Evolutionary conservation across 1,140 invertebrate genomes (phyloP).

Genomic region (Pararge aegeria): DNA sequence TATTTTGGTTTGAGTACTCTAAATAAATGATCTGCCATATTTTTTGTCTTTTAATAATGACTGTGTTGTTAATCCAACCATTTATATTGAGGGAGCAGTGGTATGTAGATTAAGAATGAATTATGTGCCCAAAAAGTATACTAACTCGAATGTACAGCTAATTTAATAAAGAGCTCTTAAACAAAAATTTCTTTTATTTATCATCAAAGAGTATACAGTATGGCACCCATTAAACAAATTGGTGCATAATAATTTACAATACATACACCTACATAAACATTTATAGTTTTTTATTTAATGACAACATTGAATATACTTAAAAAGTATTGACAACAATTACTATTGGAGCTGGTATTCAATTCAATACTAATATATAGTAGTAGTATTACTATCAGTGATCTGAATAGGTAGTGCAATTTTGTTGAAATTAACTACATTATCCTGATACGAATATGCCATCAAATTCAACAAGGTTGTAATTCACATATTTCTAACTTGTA

Average conservation of each 20-base stretch:
- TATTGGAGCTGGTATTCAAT: too few species aligned
- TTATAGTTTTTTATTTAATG: too few species aligned
- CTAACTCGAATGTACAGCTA: constrained; percentile 81
- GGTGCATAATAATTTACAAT: background rate
- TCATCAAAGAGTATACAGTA: background rate
- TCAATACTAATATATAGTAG: too few species aligned
- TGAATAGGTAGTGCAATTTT: too few species aligned
- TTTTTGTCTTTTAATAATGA: constrained; percentile 76
- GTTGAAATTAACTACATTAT: too few species aligned
- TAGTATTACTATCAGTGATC: too few species aligned
- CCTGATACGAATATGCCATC: too few species aligned
- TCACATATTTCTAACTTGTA: too few species aligned
- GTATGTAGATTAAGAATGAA: constrained; percentile 75
- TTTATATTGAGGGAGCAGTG: constrained; percentile 62
- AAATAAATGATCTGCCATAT: constrained; percentile 79
- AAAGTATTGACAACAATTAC: too few species aligned
- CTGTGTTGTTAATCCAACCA: constrained; percentile 71
- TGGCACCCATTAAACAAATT: background rate
- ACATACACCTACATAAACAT: background rate
- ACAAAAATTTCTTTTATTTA: constrained; percentile 55
- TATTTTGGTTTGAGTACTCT: constrained; percentile 73
- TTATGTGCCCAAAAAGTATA: constrained; percentile 80
- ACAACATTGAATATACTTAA: background rate
- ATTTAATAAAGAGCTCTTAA: constrained; percentile 79
- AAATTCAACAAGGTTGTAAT: too few species aligned